A percentile compares a stretch with the other conserved stretches of the same genome.
These are phyloP conservation scores for Euclidia mi DNA, from an alignment of 2,888 invertebrate genomes.

Conservation along the genomic window DNA sequence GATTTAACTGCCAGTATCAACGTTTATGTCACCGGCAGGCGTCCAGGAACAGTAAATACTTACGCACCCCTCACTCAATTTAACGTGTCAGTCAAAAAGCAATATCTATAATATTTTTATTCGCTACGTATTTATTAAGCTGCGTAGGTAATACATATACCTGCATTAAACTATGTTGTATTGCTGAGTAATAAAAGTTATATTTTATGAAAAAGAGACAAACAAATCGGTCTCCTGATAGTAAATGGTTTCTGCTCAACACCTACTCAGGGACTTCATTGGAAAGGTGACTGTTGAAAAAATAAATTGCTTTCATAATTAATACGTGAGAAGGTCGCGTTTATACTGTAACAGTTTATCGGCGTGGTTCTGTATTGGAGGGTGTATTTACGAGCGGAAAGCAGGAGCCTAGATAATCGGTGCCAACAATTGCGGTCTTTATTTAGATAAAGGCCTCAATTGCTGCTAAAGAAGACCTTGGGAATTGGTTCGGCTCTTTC, in stretches of 20 bases:
- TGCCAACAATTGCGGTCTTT: constrained; percentile 72
- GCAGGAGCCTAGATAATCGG: constrained; percentile 69
- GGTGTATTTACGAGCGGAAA: constrained; percentile 46
- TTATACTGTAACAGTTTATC: constrained; percentile 24
- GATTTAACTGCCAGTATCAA: constrained; percentile 75
- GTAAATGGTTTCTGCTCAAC: constrained; percentile 10
- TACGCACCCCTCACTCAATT: constrained; percentile 62
- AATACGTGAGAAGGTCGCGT: constrained; percentile 11
- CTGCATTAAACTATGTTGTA: constrained; percentile 24
- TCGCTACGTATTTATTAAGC: constrained; percentile 55
- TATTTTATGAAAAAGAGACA: constrained; percentile 8
- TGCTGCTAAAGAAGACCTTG: constrained; percentile 76
- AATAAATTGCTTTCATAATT: constrained; percentile 34
- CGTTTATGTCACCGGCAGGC: constrained; percentile 74
- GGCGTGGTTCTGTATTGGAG: constrained; percentile 12
- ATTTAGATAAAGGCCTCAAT: constrained; percentile 57
- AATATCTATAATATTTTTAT: constrained; percentile 69
- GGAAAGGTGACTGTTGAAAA: constrained; percentile 18
- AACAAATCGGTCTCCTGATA: constrained; percentile 10
- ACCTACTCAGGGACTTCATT: constrained; percentile 14
- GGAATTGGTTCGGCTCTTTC: constrained; percentile 78
- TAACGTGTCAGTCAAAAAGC: constrained; percentile 69
- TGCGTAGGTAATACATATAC: constrained; percentile 53
- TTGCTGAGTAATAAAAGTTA: constrained; percentile 3
- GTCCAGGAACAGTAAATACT: constrained; percentile 65